Evolutionary conservation across 2,888 invertebrate species (phyloP), one percentile per base, ranked within the genome.

Genomic region (Ichneumoninae sp.): DNA sequence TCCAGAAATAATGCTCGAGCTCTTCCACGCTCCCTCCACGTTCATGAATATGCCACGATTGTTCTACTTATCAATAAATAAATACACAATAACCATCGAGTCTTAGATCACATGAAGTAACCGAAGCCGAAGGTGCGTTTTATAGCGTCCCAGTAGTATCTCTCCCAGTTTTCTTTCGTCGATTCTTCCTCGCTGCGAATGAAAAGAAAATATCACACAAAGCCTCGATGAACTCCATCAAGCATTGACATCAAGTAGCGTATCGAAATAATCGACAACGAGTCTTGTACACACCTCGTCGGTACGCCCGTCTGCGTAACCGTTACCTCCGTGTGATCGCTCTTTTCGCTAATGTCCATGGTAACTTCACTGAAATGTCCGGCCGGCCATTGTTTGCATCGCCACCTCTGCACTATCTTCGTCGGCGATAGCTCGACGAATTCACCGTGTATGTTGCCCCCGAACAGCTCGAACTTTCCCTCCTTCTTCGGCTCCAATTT

Each of bases 81-180:
- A 90, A 90, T 90, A 89, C 86, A 65, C 82, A 74, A 76, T 72
- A 78, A 78, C 70, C 60, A 68, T 72, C 40, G 54, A 80, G 86
- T 81, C 83, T 80, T 87, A 40, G 88, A 92, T 93, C 93, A 93
- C 92, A 93, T 93, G 93, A 96, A 96, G 30, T 96, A 96, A 40
- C 98, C 98, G 92, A 97, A 98, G 68, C 98, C 98, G 93, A 99
- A 98, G 0, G 97, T 97, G 85, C 97, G 96, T 93, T 98, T 98
- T 94, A 99, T 98, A 89, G 98, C 96, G 91, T 98, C 97, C 96
- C 98, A 99, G 93, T 99, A 99, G 94, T 99, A 98, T 81, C 97
- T 95, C 86, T 97, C 96, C 99, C 99, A 99, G 91, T 99, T 99
- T 82, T 96, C 95, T 90, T 95, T 95, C 52, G 99, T 98, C 66